A percentile compares a stretch with the other conserved stretches of the same genome.
These are phyloP conservation scores for Carposina sasakii DNA, from an alignment of 1,140 invertebrate genomes.

Conservation along the genomic window DNA sequence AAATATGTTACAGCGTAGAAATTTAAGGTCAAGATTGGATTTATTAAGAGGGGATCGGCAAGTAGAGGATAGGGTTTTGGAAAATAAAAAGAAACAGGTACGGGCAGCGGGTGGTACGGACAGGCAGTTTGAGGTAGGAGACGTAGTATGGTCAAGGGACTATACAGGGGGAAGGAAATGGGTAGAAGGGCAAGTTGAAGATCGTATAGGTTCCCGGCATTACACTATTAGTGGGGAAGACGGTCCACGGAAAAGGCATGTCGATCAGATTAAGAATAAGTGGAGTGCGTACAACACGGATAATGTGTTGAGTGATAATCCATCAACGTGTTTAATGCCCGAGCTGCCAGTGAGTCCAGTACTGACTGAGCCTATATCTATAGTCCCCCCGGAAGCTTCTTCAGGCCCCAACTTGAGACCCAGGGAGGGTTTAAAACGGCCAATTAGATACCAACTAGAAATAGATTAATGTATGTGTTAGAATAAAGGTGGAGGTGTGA, in stretches of 20 bases:
- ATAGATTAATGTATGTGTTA: background rate
- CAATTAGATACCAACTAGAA: background rate
- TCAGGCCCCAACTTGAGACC: background rate
- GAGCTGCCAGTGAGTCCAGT: background rate
- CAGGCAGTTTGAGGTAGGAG: background rate
- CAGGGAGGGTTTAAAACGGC: background rate
- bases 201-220: slow-evolving; percentile 1
- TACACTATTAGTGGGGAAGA: slow-evolving; percentile 1
- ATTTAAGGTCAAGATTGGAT: background rate
- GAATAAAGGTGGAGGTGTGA: background rate
- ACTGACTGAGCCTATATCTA: background rate
- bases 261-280: slow-evolving; percentile 5
- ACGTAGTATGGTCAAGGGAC: background rate
- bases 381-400: background rate
- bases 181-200: background rate
- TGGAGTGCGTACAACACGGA: too few species aligned
- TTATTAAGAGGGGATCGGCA: slow-evolving; percentile 1
- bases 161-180: background rate
- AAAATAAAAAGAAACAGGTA: background rate
- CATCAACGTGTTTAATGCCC: background rate
- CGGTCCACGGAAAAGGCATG: slow-evolving; percentile 4
- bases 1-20: slow-evolving; percentile 1
- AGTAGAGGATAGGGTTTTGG: background rate
- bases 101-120: background rate
- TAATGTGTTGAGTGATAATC: background rate